Evolutionary conservation across 2,113 vertebrate genomes (phyloP), one percentile per base, ranked within the genome.

Genomic region (Halichoeres trimaculatus): DNA sequence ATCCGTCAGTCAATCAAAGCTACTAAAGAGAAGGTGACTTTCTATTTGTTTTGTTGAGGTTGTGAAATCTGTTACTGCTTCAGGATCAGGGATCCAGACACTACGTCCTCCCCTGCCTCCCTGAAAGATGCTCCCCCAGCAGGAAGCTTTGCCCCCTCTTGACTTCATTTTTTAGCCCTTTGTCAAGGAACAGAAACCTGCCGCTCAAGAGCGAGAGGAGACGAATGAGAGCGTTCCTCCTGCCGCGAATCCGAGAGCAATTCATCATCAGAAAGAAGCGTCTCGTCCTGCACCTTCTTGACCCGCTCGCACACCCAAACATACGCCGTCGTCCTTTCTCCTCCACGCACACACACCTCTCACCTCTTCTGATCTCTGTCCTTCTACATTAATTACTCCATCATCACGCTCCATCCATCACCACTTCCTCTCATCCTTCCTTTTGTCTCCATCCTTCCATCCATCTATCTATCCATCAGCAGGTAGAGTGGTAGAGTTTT

Each of bases 121-220:
- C 4, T 68, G 83, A 82, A 86, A 78, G 88, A 85, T 86, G 85
- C 81, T 85, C 72, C 17, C 78, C 61, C 80, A 30, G 82, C 68
- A 2, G 47, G 84, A 85, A 48, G 69, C 76, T 22, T 41, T 50
- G 73, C 83, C 75, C 57, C 81, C 86, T 86, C 84, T 89, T 77
- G 86, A 84, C 83, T 89, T 68, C 85, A 87, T 90, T 90, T 88
- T 89, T 89, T 78, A 84, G 70, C 57, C 77, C 64, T 80, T 90
- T 83, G 87, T 91, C 77, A 88, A 68, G 81, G 74, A 80, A 40
- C 70, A 75, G 59, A 2, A 17, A 61, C 88, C 85, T 16, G 72
- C 67, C 1, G 80, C 58, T 45, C 72, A 87, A 76, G 85, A 88
- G 86, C 75, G 38, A 34, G 55, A 41, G 60, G 61, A 87, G 85